A percentile compares a stretch with the other conserved stretches of the same genome.
These are phyloP conservation scores for Pachycephus smyrnensis DNA, from an alignment of 2,888 invertebrate genomes.

Conservation along the genomic window DNA sequence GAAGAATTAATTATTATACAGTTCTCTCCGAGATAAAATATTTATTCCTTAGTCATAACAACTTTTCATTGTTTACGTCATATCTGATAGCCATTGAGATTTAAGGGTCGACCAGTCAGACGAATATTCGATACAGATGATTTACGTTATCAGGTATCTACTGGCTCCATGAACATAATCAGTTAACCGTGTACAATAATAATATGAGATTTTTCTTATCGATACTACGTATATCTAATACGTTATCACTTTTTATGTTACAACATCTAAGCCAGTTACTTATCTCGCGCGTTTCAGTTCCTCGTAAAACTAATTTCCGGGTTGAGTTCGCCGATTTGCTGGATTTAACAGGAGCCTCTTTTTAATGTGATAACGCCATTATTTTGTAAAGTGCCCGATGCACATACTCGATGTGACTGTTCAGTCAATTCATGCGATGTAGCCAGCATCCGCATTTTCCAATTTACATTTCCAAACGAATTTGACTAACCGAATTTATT, in stretches of 20 bases:
- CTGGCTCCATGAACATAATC: background rate
- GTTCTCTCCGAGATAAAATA: background rate
- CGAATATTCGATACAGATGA: background rate
- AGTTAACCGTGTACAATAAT: background rate
- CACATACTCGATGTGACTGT: background rate
- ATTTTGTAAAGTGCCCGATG: background rate
- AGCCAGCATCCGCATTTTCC: slow-evolving; percentile 31
- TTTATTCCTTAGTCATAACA: background rate
- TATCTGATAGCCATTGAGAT: background rate
- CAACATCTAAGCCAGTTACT: background rate
- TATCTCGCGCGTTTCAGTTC: background rate
- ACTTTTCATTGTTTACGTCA: background rate
- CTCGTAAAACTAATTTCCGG: background rate
- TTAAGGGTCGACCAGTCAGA: background rate
- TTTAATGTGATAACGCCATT: background rate
- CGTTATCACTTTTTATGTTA: background rate
- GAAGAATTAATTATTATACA: too few species aligned
- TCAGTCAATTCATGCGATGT: background rate
- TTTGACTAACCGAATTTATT: slow-evolving; percentile 28
- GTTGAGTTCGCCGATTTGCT: background rate
- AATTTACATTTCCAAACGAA: slow-evolving; percentile 38
- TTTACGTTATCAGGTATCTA: background rate
- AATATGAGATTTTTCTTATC: background rate
- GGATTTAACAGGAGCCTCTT: background rate
- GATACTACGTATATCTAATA: background rate